Percentiles rank a stretch among this genome's conserved stretches.
phyloP scores from a whole-genome alignment of 92 coral and sea anemone genomes.

The Porites divaricata region DNA sequence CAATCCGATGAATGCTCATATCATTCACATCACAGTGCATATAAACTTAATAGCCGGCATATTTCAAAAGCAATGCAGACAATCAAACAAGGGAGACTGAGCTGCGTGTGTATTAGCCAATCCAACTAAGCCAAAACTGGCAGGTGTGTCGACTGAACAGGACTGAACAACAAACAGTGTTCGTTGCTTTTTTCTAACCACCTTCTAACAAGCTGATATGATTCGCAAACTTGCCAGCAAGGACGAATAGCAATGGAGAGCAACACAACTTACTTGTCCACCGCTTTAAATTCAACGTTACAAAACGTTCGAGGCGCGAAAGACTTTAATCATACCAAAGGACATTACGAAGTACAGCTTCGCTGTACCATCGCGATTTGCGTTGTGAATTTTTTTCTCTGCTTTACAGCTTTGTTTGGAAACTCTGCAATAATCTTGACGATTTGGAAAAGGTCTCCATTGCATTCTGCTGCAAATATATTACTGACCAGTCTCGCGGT shows the following conservation, averaged over 20 bases:
- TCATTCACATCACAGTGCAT: too few species aligned
- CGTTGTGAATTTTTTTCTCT: not conserved
- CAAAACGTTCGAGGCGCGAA: not conserved
- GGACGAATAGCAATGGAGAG: not conserved
- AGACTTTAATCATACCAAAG: not conserved
- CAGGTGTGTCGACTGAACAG: too few species aligned
- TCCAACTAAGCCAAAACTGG: too few species aligned
- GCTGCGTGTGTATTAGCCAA: too few species aligned
- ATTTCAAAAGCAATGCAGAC: too few species aligned
- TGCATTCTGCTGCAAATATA: not conserved
- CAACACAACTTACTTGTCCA: not conserved
- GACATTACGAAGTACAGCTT: not conserved
- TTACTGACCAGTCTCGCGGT: not conserved
- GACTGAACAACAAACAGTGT: too few species aligned
- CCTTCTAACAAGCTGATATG: too few species aligned
- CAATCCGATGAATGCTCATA: too few species aligned
- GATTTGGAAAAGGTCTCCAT: not conserved
- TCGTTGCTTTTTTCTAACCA: too few species aligned
- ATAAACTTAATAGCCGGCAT: too few species aligned
- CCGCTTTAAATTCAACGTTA: not conserved
- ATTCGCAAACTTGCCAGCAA: not conserved
- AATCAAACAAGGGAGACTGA: too few species aligned
- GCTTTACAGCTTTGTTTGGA: not conserved
- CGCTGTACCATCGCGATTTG: conserved; percentile 2
- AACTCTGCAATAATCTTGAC: not conserved